A percentile compares a stretch with the other conserved stretches of the same genome.
phyloP scores from a whole-genome alignment of 2,797 vertebrate species.

The Sciaenops ocellatus region DNA sequence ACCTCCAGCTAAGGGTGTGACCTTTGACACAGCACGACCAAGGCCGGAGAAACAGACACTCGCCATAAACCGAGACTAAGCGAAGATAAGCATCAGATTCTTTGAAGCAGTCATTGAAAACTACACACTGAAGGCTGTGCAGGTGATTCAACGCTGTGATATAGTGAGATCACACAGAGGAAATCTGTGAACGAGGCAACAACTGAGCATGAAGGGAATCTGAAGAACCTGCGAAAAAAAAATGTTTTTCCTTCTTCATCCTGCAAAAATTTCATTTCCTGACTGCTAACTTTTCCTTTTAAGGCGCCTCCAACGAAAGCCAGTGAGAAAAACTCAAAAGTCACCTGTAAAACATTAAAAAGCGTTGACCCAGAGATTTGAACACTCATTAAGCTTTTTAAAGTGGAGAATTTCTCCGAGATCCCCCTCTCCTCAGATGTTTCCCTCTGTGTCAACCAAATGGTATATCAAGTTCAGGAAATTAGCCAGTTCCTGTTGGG shows the following conservation, averaged over 20 bases:
- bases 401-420: conserved; percentile 68
- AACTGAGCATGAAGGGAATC: conserved; percentile 45
- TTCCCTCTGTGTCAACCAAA: conserved; percentile 76
- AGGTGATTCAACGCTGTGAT: conserved; percentile 30
- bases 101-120: conserved; percentile 39
- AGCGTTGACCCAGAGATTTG: conserved; percentile 70
- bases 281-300: conserved; percentile 61
- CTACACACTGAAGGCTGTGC: conserved; percentile 8
- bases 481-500: conserved; percentile 86
- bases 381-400: conserved; percentile 79
- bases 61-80: conserved; percentile 23
- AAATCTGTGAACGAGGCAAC: conserved; percentile 51
- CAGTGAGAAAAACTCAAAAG: conserved; percentile 38
- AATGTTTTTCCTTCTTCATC: conserved; percentile 34
- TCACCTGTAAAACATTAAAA: conserved; percentile 83
- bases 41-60: conserved; percentile 58
- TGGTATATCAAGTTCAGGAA: conserved; percentile 86
- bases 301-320: conserved; percentile 50
- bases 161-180: conserved; percentile 24
- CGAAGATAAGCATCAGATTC: conserved; percentile 35
- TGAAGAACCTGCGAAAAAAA: conserved; percentile 6
- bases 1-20: conserved; percentile 65
- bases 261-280: conserved; percentile 73
- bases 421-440: conserved; percentile 77
- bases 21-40: conserved; percentile 59